Evolutionary conservation across 35 echinoderm and acorn worm species (phyloP).

Genomic region (Heliocidaris erythrogramma): DNA sequence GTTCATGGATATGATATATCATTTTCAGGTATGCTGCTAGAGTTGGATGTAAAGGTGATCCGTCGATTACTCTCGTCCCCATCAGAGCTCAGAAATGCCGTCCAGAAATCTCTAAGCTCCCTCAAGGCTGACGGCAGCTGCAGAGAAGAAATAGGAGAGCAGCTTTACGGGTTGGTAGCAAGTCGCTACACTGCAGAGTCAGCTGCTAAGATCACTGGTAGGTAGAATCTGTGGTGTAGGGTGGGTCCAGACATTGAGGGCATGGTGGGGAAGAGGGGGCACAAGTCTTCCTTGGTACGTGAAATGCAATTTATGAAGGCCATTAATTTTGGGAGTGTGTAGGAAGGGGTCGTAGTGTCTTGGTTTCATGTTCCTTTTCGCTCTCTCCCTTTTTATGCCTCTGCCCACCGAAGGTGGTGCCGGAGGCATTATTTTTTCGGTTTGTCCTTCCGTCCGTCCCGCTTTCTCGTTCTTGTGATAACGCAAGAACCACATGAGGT

Average conservation of each 20-base stretch:
- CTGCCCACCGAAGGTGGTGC: no score
- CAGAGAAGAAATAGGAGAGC: slow-evolving; percentile 52
- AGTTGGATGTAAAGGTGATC: slow-evolving; percentile 43
- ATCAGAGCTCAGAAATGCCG: slow-evolving; percentile 46
- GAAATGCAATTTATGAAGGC: no score
- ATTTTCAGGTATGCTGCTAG: slow-evolving; percentile 60
- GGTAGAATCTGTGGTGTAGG: background rate
- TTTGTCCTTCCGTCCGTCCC: no score
- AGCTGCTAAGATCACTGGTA: slow-evolving; percentile 52
- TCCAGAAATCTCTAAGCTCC: slow-evolving; percentile 49
- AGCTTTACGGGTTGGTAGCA: slow-evolving; percentile 33
- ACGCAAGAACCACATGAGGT: no score
- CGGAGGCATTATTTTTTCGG: no score
- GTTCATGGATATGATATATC: background rate
- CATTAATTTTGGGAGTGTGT: no score
- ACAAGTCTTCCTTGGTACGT: no score
- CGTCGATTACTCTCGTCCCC: slow-evolving; percentile 44
- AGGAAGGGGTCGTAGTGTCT: no score
- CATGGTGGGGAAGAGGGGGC: no score
- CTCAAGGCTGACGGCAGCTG: slow-evolving; percentile 29
- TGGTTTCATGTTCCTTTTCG: no score
- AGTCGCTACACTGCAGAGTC: slow-evolving; percentile 23
- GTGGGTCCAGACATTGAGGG: background rate
- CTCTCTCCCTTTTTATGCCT: no score
- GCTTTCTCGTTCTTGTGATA: no score